Conservation (phyloP, 2,888 invertebrate genomes). For the Spisula subtruncata region DNA sequence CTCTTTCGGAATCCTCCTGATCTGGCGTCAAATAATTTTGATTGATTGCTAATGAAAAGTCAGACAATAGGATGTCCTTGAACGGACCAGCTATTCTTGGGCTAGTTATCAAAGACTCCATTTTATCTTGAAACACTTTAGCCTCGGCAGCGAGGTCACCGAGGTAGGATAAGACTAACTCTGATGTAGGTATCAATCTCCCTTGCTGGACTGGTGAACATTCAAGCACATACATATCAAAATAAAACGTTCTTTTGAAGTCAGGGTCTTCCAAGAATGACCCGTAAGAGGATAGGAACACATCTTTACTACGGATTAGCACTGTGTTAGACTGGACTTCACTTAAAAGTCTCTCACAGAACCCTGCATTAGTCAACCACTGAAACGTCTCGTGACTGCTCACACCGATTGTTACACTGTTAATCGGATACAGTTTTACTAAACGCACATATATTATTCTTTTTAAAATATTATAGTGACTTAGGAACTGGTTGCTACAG, state of each 20-base stretch:
- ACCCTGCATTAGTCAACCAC: constrained; percentile 80
- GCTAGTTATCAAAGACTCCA: constrained; percentile 51
- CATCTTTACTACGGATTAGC: constrained; percentile 80
- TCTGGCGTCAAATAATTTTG: constrained; percentile 60
- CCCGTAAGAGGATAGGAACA: constrained; percentile 79
- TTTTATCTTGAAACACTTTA: constrained; percentile 60
- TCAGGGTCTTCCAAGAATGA: constrained; percentile 74
- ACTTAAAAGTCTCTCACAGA: constrained; percentile 76
- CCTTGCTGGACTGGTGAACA: constrained; percentile 83
- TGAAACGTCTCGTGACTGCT: constrained; percentile 78
- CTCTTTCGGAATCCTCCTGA: constrained; percentile 39
- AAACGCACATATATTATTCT: constrained; percentile 73
- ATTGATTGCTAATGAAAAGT: constrained; percentile 77
- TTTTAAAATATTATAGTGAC: constrained; percentile 78
- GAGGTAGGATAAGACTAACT: constrained; percentile 79
- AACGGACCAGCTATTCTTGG: constrained; percentile 59
- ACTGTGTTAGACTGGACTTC: constrained; percentile 76
- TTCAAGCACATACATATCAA: constrained; percentile 79
- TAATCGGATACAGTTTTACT: constrained; percentile 76
- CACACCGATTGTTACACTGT: constrained; percentile 79
- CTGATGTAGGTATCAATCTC: constrained; percentile 77
- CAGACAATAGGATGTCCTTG: constrained; percentile 77
- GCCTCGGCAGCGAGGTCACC: constrained; percentile 67
- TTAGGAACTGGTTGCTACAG: constrained; percentile 75
- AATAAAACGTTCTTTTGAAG: constrained; percentile 78